Base-by-base conservation (phyloP, 2,888 invertebrate species). In the Pterostichus madidus region DNA sequence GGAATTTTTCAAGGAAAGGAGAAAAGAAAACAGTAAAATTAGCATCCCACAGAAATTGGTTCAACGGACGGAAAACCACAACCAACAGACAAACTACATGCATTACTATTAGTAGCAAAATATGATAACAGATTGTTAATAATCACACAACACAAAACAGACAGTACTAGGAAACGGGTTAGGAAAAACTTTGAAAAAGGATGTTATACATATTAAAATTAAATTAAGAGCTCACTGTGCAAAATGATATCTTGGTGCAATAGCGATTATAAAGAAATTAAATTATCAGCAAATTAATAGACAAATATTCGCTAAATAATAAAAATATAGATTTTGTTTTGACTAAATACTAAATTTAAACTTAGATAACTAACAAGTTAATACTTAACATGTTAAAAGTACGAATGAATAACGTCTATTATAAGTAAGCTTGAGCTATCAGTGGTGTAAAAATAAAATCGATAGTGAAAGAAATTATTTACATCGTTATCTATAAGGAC, bases 1-100 rank as follows among this genome's bases (percentile, higher is more conserved):
- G 75, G 75, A 75, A 0, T 64, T 64, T 64, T 24, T 24, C 31
- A 84, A 84, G 85, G 84, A 84, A 85, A 84, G 83, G 85, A 86
- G 86, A 86, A 84, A 88, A 88, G 87, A 87, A 88, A 88, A 88
- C 86, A 87, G 85, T 87, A 86, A 87, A 86, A 88, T 88, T 89
- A 89, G 88, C 87, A 86, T 87, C 87, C 92, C 92, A 92, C 91
- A 90, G 89, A 89, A 89, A 88, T 88, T 89, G 89, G 89, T 89
- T 88, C 88, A 71, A 88, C 86, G 86, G 86, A 89, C 82, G 53
- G 77, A 82, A 82, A 78, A 78, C 78, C 61, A 83, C 75, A 75
- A 76, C 64, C 49, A 80, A 32, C 59, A 76, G 49, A 81, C 56
- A 39, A 61, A 78, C 52, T 53, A 80, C 71, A 84, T 73, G 73